phyloP scores from a whole-genome alignment of 2,888 invertebrate genomes.

The Cabera pusaria region DNA sequence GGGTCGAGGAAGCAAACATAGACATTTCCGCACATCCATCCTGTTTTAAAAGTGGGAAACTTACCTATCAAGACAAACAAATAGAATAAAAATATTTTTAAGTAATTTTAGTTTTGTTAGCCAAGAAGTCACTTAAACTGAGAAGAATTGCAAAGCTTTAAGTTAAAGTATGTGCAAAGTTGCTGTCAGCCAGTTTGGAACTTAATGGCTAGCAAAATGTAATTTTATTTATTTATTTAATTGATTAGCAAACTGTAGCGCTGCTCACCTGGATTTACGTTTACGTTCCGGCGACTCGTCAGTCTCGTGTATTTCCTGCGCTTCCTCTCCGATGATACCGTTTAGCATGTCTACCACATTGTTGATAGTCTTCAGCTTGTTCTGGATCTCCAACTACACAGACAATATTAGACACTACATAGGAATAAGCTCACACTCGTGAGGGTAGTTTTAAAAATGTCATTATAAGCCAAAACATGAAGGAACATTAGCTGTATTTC shows the following conservation, averaged over 20 bases:
- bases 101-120: constrained; percentile 6
- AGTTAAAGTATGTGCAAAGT: not conserved
- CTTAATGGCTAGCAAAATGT: constrained; percentile 27
- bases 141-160: constrained; percentile 5
- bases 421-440: no score
- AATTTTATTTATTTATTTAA: no score
- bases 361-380: constrained; percentile 91
- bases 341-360: constrained; percentile 95
- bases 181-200: constrained; percentile 7
- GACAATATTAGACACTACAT: constrained; percentile 22
- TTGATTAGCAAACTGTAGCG: constrained; percentile 9
- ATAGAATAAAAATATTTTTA: not conserved
- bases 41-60: constrained; percentile 44
- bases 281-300: constrained; percentile 60
- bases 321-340: constrained; percentile 91
- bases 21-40: constrained; percentile 17
- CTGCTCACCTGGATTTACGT: constrained; percentile 68
- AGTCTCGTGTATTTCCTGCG: constrained; percentile 44
- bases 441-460: no score
- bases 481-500: constrained; percentile 4
- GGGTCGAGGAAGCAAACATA: constrained; percentile 21
- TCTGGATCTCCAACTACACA: constrained; percentile 88
- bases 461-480: constrained; percentile 14
- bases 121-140: constrained; percentile 15
- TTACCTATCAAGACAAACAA: constrained; percentile 11